A percentile compares a stretch with the other conserved stretches of the same genome.
These are phyloP conservation scores for Crotalus horridus DNA, from an alignment of 2,113 vertebrate genomes.

Conservation along the genomic window DNA sequence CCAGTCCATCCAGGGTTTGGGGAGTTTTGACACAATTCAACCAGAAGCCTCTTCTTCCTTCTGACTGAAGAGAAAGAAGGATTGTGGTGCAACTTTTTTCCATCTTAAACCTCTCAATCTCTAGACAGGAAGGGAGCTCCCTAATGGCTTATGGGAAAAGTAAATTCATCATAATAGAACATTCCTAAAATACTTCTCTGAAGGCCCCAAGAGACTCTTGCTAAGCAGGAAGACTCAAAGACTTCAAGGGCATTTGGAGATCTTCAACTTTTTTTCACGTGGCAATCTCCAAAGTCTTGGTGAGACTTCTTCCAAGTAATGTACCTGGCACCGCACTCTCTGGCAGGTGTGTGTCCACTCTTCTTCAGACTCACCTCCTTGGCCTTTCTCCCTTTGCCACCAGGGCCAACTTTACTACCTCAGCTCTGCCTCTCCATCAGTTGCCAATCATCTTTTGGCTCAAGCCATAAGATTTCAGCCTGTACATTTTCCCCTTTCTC, in stretches of 20 bases:
- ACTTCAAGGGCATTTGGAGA: no score
- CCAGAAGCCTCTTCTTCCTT: neutral
- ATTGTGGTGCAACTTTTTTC: neutral
- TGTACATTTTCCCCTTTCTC: neutral
- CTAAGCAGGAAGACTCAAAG: neutral
- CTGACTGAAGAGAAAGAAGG: fast-evolving
- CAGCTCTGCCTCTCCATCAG: neutral
- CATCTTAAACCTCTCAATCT: conserved; percentile 22
- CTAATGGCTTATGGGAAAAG: conserved; percentile 59
- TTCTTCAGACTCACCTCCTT: neutral
- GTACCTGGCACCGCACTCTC: neutral
- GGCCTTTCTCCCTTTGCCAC: no score
- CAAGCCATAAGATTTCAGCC: fast-evolving
- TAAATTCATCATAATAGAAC: neutral
- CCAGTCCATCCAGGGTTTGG: neutral
- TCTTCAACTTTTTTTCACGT: fast-evolving
- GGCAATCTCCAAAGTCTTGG: neutral
- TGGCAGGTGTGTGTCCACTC: no score
- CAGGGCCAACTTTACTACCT: no score
- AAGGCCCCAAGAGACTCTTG: conserved; percentile 22
- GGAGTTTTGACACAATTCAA: neutral
- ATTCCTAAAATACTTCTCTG: conserved; percentile 51
- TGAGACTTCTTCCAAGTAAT: neutral
- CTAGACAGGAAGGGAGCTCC: conserved; percentile 59
- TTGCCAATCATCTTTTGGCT: neutral